Evolutionary conservation across 2,888 invertebrate genomes (phyloP).

Genomic region (Gandaritis pyraliata): DNA sequence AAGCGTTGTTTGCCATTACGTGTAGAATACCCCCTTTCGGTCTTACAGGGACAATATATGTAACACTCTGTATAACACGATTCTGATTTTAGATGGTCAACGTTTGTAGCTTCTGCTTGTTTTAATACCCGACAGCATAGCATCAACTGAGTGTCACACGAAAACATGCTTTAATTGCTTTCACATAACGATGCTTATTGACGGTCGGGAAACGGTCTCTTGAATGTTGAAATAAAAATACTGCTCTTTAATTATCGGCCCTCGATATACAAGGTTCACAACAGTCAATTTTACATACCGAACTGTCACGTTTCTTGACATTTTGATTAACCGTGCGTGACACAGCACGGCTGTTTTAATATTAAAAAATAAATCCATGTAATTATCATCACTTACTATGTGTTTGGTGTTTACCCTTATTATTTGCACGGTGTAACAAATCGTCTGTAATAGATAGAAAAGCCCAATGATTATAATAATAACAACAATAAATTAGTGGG

Average conservation of each 20-base stretch:
- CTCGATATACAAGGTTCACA: background rate
- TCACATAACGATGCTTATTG: slow-evolving; percentile 10
- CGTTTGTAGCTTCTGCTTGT: background rate
- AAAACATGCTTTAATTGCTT: slow-evolving; percentile 16
- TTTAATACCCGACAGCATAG: slow-evolving; percentile 3
- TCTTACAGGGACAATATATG: no score
- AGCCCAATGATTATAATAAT: no score
- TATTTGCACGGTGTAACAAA: background rate
- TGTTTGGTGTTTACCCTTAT: background rate
- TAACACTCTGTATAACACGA: no score
- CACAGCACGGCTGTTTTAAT: background rate
- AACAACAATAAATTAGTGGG: no score
- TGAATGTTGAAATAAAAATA: background rate
- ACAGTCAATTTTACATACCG: background rate
- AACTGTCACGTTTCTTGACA: background rate
- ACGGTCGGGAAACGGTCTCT: background rate
- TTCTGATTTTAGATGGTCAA: background rate
- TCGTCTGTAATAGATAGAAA: no score
- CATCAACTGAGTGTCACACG: slow-evolving; percentile 2
- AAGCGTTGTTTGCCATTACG: no score
- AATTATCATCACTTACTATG: background rate
- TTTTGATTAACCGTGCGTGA: background rate
- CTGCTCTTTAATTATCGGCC: no score
- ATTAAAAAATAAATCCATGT: background rate
- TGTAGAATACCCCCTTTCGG: no score